These are phyloP conservation scores for Oophaga pumilio DNA, from an alignment of 2,113 vertebrate species.

Conservation along the genomic window DNA sequence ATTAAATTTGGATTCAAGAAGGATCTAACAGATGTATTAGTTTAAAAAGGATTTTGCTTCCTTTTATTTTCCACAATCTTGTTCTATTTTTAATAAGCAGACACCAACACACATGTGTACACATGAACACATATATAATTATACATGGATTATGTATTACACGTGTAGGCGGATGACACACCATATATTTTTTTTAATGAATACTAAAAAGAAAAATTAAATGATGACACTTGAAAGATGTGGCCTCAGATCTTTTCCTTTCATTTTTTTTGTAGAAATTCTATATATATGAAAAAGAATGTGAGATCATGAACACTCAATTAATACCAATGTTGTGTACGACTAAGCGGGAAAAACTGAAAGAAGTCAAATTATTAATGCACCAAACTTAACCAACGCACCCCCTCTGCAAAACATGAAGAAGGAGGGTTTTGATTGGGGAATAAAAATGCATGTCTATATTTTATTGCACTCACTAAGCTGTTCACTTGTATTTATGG, in stretches of 20 bases:
- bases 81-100: slow-evolving; percentile 46
- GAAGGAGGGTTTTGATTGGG: slow-evolving; percentile 47
- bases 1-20: slow-evolving; percentile 81
- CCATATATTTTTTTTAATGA: slow-evolving; percentile 74
- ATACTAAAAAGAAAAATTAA: slow-evolving; percentile 74
- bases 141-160: background rate
- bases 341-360: slow-evolving; percentile 63
- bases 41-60: slow-evolving; percentile 78
- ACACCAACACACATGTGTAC: background rate
- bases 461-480: slow-evolving; percentile 83
- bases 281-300: slow-evolving; percentile 80
- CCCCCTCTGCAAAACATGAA: slow-evolving; percentile 70
- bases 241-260: slow-evolving; percentile 81
- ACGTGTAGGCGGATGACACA: slow-evolving; percentile 42
- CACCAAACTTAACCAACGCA: slow-evolving; percentile 78
- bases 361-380: slow-evolving; percentile 70
- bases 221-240: slow-evolving; percentile 68
- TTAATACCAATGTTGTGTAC: slow-evolving; percentile 81
- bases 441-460: slow-evolving; percentile 75
- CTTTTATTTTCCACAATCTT: slow-evolving; percentile 64
- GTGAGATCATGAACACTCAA: slow-evolving; percentile 80
- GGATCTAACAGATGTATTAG: slow-evolving; percentile 81
- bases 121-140: background rate
- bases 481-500: slow-evolving; percentile 87
- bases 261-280: slow-evolving; percentile 76